Base-by-base conservation (phyloP, 92 coral and sea anemone species). In the Scolanthus callimorphus region DNA sequence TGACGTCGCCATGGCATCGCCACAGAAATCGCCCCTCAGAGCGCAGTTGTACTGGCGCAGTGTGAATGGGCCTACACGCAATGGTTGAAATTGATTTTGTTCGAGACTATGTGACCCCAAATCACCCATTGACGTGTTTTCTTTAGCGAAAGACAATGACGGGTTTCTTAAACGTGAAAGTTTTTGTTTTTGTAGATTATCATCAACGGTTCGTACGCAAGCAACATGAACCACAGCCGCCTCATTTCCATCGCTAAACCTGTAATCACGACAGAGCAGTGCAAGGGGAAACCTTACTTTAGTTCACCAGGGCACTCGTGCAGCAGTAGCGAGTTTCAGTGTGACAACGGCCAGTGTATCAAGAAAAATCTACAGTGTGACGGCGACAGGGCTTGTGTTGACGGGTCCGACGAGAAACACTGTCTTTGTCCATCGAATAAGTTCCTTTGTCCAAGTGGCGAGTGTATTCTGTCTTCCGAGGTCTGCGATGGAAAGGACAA, bases 391-490 rank as follows among this genome's bases (percentile, higher is more conserved):
- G 77, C 69, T 0, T 76, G 83, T 30, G 50, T 43, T 11, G 83
- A 76, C 43, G 27, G 62, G 2, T 76, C 83, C 31, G 83, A 76
- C 38, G 83, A 76, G 41, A 55, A 58, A 50, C 49, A 48, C 56
- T 76, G 83, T 44, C 60, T 15, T 25, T 76, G 83, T 45, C 55
- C 62, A 8, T 37, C 83, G 10, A 76, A 30, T 25, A 60, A 11
- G 71, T 76, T 76, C 45, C n/a, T 30, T 6, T 76, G 83, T 47
- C 63, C 46, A 0, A 71, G 65, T 19, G 77, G 77, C 26, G 51
- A 26, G 43, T 76, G 83, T 11, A 39, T 68, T 1, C 25, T 4
- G 11, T 28, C 69, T 21, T 38, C 68, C n/a, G 43, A 48, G 9
- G 31, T 76, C 38, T 76, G 83, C 25, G 61, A 76, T 20, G 68